Evolutionary conservation across 1,140 invertebrate species (phyloP).

Genomic region (Diachasmimorpha longicaudata): DNA sequence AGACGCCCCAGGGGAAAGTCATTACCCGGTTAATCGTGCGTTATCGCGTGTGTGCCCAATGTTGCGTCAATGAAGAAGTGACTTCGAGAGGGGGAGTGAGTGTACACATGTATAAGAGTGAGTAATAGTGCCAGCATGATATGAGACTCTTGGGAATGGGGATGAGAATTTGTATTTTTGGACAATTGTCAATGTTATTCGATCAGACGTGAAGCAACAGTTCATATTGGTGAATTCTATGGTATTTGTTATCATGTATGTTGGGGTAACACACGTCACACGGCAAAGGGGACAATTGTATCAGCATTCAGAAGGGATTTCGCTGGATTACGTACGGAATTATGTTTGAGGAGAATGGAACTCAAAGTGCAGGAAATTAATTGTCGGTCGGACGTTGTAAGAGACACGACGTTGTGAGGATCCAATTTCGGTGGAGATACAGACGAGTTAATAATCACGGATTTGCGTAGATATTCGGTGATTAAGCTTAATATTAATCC

Average conservation of each 20-base stretch:
- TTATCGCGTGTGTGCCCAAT: constrained; percentile 63
- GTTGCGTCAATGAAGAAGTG: constrained; percentile 61
- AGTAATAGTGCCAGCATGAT: constrained; percentile 30
- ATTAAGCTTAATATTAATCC: background rate
- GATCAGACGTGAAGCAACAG: constrained; percentile 52
- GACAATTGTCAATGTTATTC: constrained; percentile 57
- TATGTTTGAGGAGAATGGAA: constrained; percentile 10
- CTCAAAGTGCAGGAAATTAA: constrained; percentile 30
- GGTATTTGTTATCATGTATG: background rate
- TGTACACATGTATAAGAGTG: constrained; percentile 19
- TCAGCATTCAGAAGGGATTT: background rate
- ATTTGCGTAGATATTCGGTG: background rate
- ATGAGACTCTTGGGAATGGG: constrained; percentile 16
- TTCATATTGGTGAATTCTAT: constrained; percentile 37
- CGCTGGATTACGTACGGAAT: constrained; percentile 20
- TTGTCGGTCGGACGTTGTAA: constrained; percentile 12
- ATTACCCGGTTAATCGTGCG: constrained; percentile 63
- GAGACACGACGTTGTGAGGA: background rate
- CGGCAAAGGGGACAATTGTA: background rate
- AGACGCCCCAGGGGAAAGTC: constrained; percentile 45
- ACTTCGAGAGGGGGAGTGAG: constrained; percentile 48
- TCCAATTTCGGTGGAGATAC: background rate
- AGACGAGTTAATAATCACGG: background rate
- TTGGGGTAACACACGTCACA: background rate
- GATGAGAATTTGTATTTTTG: constrained; percentile 44